A percentile compares a stretch with the other conserved stretches of the same genome.
Evolutionary conservation across 1,140 invertebrate genomes (phyloP).

Genomic region (Diuraphis noxia): DNA sequence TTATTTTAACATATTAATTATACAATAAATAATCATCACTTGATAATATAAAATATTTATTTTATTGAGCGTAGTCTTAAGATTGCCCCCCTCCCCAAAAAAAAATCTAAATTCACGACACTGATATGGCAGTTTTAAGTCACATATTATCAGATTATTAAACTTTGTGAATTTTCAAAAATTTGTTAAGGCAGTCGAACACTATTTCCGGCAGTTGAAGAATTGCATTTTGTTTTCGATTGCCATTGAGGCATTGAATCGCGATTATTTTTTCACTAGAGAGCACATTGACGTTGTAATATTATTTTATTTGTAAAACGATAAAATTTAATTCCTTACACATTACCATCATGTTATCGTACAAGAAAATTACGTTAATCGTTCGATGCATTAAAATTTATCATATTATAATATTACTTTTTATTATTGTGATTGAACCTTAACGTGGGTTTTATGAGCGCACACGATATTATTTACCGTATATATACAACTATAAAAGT

Average conservation of each 20-base stretch:
- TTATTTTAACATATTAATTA: too few species aligned
- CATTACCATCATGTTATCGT: not conserved
- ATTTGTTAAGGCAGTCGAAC: not conserved
- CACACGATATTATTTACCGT: not conserved
- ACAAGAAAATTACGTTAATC: not conserved
- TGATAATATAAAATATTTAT: not conserved
- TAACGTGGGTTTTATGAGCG: not conserved
- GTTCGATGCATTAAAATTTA: not conserved
- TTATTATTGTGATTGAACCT: slow-evolving; percentile 1
- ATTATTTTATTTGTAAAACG: not conserved
- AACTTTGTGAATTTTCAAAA: too few species aligned
- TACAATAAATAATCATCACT: not conserved
- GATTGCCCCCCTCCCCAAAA: too few species aligned
- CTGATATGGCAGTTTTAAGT: too few species aligned
- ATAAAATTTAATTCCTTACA: not conserved
- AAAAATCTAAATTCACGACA: too few species aligned
- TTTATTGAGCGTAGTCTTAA: not conserved
- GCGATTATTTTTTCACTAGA: not conserved
- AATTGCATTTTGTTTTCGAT: not conserved
- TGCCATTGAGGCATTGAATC: not conserved
- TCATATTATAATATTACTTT: not conserved
- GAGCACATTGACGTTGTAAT: not conserved
- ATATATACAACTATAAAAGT: not conserved
- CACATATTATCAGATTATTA: too few species aligned
- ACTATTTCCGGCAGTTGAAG: not conserved